A percentile compares a stretch with the other conserved stretches of the same genome.
Evolutionary conservation across 30 jellyfish, hydroid and myxozoan species (phyloP).

Genomic region (Rhopilema esculentum): DNA sequence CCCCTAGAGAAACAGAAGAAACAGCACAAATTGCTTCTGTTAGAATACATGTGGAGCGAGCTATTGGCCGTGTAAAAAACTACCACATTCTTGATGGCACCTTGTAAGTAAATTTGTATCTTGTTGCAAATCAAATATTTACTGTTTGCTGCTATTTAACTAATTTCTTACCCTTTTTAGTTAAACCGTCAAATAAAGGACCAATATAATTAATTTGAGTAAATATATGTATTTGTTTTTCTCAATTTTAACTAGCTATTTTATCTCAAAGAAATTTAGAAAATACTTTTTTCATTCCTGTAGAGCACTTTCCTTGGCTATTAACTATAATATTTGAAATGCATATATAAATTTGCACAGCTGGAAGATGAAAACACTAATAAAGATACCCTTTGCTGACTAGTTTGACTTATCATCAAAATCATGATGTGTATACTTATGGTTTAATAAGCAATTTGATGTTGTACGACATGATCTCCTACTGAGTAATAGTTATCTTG

Average conservation of each 20-base stretch:
- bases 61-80: conserved; percentile 48
- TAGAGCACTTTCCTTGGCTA: background rate
- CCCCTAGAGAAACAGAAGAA: conserved; percentile 15
- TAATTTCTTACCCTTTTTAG: background rate
- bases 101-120: conserved; percentile 6
- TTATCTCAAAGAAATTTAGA: no score
- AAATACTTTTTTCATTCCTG: no score
- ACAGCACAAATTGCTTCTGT: conserved; percentile 37
- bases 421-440: no score
- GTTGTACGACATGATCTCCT: no score
- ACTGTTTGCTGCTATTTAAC: conserved; percentile 13
- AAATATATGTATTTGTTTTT: no score
- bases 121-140: conserved; percentile 4
- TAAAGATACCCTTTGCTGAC: no score
- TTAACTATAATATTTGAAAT: background rate
- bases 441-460: no score
- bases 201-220: no score
- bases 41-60: conserved; percentile 58
- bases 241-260: no score
- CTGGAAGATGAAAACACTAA: background rate
- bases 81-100: conserved; percentile 23
- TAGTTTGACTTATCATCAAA: no score
- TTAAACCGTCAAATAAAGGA: no score
- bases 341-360: background rate
- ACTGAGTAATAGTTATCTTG: no score